Base-by-base conservation (phyloP, 1,140 invertebrate species). In the Zaprionus capensis region DNA sequence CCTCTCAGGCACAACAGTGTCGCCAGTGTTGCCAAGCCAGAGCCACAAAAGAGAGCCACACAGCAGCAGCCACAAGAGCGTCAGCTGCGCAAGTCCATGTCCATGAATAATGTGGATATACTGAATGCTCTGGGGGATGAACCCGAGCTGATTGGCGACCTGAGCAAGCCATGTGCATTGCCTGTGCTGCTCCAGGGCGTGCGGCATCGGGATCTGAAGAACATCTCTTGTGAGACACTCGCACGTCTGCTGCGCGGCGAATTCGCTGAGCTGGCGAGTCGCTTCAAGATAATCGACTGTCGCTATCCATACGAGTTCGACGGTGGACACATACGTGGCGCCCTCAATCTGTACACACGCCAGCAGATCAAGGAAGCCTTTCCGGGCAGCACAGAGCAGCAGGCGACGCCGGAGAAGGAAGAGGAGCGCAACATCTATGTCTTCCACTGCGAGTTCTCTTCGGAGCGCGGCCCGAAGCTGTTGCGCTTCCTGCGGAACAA, bases 381-480 rank as follows among this genome's bases (percentile, higher is more conserved):
- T 24, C 79, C 87, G 9, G 83, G 95, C 92, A 58, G 15, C 5
- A 20, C 12, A 14, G 53, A 20, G 3, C 46, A 49, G 31, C 26
- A 46, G n/a, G 5, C 6, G n/a, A 12, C 6, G 31, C 6, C 9
- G 26, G 15, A 17, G n/a, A 46, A 55, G 11, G 74, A 80, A 83
- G 34, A 56, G 62, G 86, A 96, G 61, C 93, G 96, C 6, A 93
- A 95, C 26, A 96, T 99, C 56, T 92, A 99, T 9, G 96, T 99
- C 5, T 99, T 99, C 91, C 99, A 99, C 92, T 99, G 99, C 93
- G 99, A 99, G 94, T 99, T 99, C 93, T 99, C 98, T 0, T 97
- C 97, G 68, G 97, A 99, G 93, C 94, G 99, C 44, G 99, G 97
- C 15, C 99, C 99, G 1, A 97, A 95, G 71, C 93, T 99, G 94